phyloP scores from a whole-genome alignment of 1,140 invertebrate species.

The Cydia strobilella region DNA sequence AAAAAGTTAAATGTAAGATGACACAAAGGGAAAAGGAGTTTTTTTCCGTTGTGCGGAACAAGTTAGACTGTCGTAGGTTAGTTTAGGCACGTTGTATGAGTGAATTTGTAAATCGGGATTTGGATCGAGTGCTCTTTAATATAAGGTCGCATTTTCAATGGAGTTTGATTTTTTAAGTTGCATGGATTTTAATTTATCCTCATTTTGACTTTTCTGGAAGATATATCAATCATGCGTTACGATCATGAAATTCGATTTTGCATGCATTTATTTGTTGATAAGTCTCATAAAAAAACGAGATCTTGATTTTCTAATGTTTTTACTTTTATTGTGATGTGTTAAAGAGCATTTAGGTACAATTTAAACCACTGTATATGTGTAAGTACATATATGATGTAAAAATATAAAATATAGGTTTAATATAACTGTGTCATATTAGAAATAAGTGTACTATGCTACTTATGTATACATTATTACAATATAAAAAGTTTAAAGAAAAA shows the following conservation, averaged over 20 bases:
- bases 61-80: slow-evolving; percentile 78
- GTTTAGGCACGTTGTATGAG: slow-evolving; percentile 69
- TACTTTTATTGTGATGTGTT: not conserved
- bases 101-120: slow-evolving; percentile 47
- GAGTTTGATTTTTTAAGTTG: slow-evolving; percentile 30
- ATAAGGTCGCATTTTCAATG: slow-evolving; percentile 12
- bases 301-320: not conserved
- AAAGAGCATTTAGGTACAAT: slow-evolving; percentile 51
- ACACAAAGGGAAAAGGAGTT: slow-evolving; percentile 62
- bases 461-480: slow-evolving; percentile 74
- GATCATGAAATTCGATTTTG: slow-evolving; percentile 27
- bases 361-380: slow-evolving; percentile 66
- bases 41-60: slow-evolving; percentile 77
- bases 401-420: slow-evolving; percentile 74
- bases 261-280: slow-evolving; percentile 25
- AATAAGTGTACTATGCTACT: slow-evolving; percentile 77
- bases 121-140: slow-evolving; percentile 47
- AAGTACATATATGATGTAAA: slow-evolving; percentile 69
- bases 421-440: slow-evolving; percentile 79
- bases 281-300: not conserved
- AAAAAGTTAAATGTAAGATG: slow-evolving; percentile 65
- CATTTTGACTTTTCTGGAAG: not conserved
- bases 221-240: not conserved
- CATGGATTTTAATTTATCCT: slow-evolving; percentile 12
- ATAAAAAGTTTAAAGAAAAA: slow-evolving; percentile 72